Conservation (phyloP, 2,888 invertebrate genomes). For the Idaea dimidiata region DNA sequence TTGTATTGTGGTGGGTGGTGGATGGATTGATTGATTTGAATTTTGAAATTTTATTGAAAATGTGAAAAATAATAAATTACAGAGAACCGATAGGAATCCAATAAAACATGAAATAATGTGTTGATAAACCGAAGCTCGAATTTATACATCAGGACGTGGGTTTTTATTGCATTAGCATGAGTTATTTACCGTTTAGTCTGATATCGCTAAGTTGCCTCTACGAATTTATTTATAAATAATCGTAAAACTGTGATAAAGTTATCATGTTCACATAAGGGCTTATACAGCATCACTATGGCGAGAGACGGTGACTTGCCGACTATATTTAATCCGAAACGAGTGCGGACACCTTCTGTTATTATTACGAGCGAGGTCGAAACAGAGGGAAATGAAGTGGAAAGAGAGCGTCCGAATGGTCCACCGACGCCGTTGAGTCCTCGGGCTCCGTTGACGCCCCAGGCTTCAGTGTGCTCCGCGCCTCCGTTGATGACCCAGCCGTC, state of each 20-base stretch:
- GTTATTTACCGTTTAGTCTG: not conserved
- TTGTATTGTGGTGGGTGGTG: not conserved
- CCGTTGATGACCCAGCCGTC: constrained; percentile 72
- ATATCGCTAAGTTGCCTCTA: constrained; percentile 6
- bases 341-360: constrained; percentile 85
- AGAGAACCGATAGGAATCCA: not conserved
- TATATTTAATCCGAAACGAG: constrained; percentile 89
- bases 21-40: constrained; percentile 14
- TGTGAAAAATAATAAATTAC: constrained; percentile 2
- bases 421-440: constrained; percentile 70
- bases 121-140: not conserved
- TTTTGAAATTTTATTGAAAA: constrained; percentile 9
- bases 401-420: constrained; percentile 72
- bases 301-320: constrained; percentile 89
- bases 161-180: not conserved
- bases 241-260: not conserved
- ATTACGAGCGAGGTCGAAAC: constrained; percentile 81
- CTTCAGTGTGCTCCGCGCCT: constrained; percentile 73
- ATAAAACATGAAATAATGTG: not conserved
- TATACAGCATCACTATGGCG: constrained; percentile 71
- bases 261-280: constrained; percentile 5
- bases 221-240: constrained; percentile 2
- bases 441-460: constrained; percentile 70
- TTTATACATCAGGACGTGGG: not conserved
- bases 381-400: constrained; percentile 53